phyloP scores from a whole-genome alignment of 2,113 vertebrate genomes.

The Vanacampus margaritifer region DNA sequence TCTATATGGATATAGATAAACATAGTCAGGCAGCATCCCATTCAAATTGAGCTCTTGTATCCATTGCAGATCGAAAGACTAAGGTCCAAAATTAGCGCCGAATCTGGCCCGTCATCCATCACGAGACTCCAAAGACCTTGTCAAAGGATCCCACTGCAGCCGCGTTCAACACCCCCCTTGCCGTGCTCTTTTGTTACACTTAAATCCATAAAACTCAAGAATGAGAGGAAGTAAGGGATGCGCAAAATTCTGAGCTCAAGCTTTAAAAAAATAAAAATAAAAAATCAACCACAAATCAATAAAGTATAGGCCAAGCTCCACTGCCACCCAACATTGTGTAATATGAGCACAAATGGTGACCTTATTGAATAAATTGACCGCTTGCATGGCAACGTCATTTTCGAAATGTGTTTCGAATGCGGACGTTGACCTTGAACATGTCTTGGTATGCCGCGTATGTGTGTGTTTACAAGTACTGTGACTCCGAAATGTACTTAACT shows the following conservation, averaged over 20 bases:
- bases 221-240: slow-evolving; percentile 28
- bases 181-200: no score
- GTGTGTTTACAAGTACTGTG: slow-evolving; percentile 20
- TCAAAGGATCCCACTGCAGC: no score
- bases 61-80: no score
- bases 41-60: no score
- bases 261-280: neutral
- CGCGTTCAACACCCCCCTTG: no score
- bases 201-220: no score
- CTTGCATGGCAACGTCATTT: neutral
- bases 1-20: no score
- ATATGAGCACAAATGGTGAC: slow-evolving; percentile 9
- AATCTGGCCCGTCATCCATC: no score
- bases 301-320: slow-evolving; percentile 4
- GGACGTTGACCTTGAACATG: slow-evolving; percentile 24
- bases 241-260: neutral
- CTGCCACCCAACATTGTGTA: neutral
- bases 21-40: no score
- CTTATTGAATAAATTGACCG: slow-evolving; percentile 9
- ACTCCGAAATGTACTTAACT: no score
- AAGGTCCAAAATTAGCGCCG: no score
- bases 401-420: slow-evolving; percentile 5
- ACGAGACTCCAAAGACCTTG: no score
- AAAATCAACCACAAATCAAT: neutral
- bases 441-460: slow-evolving; percentile 37